Percentiles rank a stretch among this genome's conserved stretches.
These are phyloP conservation scores for Ginglymostoma cirratum DNA, from an alignment of 2,113 vertebrate genomes.

Conservation along the genomic window DNA sequence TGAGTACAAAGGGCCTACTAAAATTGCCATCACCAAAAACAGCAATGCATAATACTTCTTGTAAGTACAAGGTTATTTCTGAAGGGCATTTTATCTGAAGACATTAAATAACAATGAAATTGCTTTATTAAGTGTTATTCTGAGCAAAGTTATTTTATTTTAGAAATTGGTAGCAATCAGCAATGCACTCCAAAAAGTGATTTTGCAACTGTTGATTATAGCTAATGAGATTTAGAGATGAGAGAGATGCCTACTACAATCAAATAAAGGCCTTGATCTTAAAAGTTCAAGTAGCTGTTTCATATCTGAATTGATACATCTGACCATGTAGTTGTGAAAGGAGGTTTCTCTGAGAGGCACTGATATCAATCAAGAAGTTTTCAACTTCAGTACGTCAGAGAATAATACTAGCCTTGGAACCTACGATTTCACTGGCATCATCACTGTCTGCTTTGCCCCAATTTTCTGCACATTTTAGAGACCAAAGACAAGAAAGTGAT, in stretches of 20 bases:
- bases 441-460: neutral
- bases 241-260: neutral
- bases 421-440: neutral
- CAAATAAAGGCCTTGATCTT: neutral
- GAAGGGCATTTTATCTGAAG: neutral
- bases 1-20: neutral
- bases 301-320: neutral
- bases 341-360: neutral
- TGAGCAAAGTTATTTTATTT: neutral
- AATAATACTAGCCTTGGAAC: neutral
- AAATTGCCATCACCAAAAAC: neutral
- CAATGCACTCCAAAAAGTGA: neutral
- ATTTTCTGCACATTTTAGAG: neutral
- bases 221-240: neutral
- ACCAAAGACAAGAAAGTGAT: neutral
- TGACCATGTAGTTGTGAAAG: neutral
- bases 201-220: neutral
- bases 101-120: neutral
- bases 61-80: neutral
- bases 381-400: neutral
- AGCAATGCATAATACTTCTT: neutral
- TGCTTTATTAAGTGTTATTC: neutral
- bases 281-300: neutral
- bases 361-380: neutral
- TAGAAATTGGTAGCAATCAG: neutral